A percentile compares a stretch with the other conserved stretches of the same genome.
These are phyloP conservation scores for Phodopus roborovskii DNA, from an alignment of 2,113 vertebrate genomes.

Conservation along the genomic window DNA sequence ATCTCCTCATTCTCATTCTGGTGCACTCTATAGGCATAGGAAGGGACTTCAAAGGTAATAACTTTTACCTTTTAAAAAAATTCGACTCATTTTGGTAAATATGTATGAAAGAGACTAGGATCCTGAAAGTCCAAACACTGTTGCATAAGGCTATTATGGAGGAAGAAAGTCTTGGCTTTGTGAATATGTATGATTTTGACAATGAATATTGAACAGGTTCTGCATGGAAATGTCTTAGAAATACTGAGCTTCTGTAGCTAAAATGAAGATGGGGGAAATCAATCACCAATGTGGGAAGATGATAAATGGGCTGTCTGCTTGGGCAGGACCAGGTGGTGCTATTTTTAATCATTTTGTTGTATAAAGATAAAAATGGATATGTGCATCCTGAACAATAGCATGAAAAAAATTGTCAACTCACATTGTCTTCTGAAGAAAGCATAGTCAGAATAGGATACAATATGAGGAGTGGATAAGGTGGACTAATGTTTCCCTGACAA, in stretches of 20 bases:
- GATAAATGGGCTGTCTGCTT: neutral
- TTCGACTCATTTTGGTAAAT: neutral
- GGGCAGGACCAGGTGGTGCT: no score
- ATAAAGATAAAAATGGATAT: neutral
- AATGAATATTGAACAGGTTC: neutral
- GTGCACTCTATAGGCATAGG: neutral
- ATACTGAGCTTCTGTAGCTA: neutral
- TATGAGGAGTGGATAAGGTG: neutral
- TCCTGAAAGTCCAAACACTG: neutral
- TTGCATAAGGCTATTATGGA: neutral
- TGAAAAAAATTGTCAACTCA: slow-evolving; percentile 24
- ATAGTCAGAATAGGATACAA: neutral
- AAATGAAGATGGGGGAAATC: slow-evolving; percentile 28
- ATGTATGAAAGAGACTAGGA: neutral
- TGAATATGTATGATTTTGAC: neutral
- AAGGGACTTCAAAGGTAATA: neutral
- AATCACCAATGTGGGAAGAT: neutral
- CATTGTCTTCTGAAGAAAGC: neutral
- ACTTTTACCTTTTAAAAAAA: slow-evolving; percentile 1
- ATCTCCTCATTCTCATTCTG: neutral
- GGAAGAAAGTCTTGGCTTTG: neutral
- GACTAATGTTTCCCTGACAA: neutral
- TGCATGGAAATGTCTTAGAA: neutral
- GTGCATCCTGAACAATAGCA: neutral
- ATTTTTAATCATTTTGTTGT: slow-evolving; percentile 3